phyloP scores from a whole-genome alignment of 2,113 vertebrate genomes.

The Gnathonemus echidnorhynchus region DNA sequence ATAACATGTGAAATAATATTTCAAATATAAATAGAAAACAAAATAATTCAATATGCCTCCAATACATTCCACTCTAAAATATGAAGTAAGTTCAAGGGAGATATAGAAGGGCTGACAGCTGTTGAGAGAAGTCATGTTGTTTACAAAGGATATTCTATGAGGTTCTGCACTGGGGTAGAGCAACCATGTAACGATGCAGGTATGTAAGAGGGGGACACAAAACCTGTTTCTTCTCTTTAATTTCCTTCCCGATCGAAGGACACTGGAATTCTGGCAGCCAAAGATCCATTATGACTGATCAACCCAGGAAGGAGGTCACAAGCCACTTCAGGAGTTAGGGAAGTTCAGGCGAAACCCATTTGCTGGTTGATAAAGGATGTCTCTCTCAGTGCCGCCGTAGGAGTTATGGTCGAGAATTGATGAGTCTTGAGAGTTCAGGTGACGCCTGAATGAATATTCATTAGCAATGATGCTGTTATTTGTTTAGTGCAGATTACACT shows the following conservation, averaged over 20 bases:
- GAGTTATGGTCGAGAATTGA: not conserved
- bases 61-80: not conserved
- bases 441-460: slow-evolving; percentile 1
- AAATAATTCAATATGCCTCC: not conserved
- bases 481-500: not conserved
- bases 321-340: not conserved
- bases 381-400: not conserved
- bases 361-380: not conserved
- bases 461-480: not conserved
- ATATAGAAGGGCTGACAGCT: not conserved
- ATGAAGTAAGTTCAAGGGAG: not conserved
- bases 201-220: not conserved
- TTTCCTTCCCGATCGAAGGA: not conserved
- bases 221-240: not conserved
- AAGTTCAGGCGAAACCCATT: not conserved
- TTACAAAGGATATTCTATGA: not conserved
- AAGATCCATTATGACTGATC: not conserved
- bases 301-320: not conserved
- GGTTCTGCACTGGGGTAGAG: not conserved
- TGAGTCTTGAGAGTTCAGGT: not conserved
- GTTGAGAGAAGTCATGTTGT: not conserved
- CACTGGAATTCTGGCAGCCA: not conserved
- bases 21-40: not conserved
- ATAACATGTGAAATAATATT: not conserved
- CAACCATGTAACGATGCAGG: not conserved